These are phyloP conservation scores for Caenorhabditis becei DNA, from an alignment of 2,888 invertebrate genomes.

Conservation along the genomic window DNA sequence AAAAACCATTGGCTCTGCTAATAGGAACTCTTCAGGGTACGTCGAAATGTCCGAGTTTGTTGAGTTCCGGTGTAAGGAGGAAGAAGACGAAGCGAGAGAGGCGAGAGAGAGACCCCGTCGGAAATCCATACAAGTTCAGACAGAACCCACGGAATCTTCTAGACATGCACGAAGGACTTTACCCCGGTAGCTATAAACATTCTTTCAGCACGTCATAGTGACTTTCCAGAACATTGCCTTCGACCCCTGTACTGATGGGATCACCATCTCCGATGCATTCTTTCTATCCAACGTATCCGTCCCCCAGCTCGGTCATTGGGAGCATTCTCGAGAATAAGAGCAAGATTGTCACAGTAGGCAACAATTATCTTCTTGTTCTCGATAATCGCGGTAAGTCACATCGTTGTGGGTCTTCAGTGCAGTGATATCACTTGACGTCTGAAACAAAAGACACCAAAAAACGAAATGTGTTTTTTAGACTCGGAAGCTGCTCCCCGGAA, in stretches of 20 bases:
- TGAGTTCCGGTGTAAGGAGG: conserved; percentile 62
- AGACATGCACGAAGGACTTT: conserved; percentile 35
- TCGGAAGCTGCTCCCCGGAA: conserved; percentile 20
- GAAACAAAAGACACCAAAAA: conserved; percentile 7
- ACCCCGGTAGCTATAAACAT: conserved; percentile 45
- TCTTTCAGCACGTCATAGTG: not conserved
- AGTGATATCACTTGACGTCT: not conserved
- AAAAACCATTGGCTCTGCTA: not conserved
- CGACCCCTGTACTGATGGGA: conserved; percentile 22
- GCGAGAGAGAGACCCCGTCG: conserved; percentile 16
- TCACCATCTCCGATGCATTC: conserved; percentile 28
- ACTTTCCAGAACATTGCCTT: conserved; percentile 45
- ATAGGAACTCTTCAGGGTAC: conserved; percentile 42
- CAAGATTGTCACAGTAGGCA: conserved; percentile 54
- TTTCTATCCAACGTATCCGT: conserved; percentile 42
- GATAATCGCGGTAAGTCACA: conserved; percentile 53
- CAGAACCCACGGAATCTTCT: conserved; percentile 50
- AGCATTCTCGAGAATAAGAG: conserved; percentile 40
- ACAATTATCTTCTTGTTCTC: conserved; percentile 55
- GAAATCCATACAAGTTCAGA: conserved; percentile 61
- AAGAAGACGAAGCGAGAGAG: conserved; percentile 52
- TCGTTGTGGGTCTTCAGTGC: conserved; percentile 21
- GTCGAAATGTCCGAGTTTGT: conserved; percentile 62
- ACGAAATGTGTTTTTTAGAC: conserved; percentile 20
- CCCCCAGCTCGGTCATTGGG: conserved; percentile 44